Conservation (phyloP, 1,140 invertebrate genomes). For the Drosophila kanapiae region DNA sequence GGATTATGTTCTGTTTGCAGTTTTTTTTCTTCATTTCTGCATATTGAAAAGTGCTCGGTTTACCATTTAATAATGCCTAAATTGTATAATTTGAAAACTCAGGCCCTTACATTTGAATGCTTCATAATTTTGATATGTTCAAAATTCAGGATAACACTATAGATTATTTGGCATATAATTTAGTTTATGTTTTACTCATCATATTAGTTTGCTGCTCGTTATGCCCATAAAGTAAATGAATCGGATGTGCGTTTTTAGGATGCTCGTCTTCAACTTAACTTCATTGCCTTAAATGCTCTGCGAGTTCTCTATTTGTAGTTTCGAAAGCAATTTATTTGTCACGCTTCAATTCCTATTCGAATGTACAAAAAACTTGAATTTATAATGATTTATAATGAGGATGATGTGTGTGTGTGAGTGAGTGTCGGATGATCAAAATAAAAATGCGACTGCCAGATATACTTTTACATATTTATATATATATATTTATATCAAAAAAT, state of each 20-base stretch:
- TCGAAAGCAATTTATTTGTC: conserved; percentile 74
- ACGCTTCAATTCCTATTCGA: conserved; percentile 76
- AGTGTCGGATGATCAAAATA: conserved; percentile 31
- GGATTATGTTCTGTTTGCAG: conserved; percentile 69
- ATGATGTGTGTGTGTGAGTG: neutral
- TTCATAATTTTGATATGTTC: conserved; percentile 80
- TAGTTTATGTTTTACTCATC: conserved; percentile 48
- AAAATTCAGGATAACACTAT: conserved; percentile 78
- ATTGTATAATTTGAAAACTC: conserved; percentile 72
- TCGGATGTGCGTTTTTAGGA: conserved; percentile 59
- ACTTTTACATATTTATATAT: conserved; percentile 76
- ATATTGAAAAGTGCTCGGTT: conserved; percentile 65
- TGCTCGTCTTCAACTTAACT: conserved; percentile 36
- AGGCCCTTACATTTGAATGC: conserved; percentile 55
- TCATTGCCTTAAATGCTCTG: conserved; percentile 47
- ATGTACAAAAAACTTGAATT: conserved; percentile 35
- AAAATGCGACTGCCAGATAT: conserved; percentile 50
- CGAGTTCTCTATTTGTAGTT: conserved; percentile 52
- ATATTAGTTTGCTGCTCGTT: conserved; percentile 26
- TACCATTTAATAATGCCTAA: conserved; percentile 71
- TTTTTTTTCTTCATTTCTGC: conserved; percentile 7
- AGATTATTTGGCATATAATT: conserved; percentile 78
- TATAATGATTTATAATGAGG: conserved; percentile 22
- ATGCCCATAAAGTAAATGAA: conserved; percentile 28
- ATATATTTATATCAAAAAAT: conserved; percentile 82